These are phyloP conservation scores for Monoplex corrugatus DNA, from an alignment of 2,888 invertebrate genomes.

Conservation along the genomic window DNA sequence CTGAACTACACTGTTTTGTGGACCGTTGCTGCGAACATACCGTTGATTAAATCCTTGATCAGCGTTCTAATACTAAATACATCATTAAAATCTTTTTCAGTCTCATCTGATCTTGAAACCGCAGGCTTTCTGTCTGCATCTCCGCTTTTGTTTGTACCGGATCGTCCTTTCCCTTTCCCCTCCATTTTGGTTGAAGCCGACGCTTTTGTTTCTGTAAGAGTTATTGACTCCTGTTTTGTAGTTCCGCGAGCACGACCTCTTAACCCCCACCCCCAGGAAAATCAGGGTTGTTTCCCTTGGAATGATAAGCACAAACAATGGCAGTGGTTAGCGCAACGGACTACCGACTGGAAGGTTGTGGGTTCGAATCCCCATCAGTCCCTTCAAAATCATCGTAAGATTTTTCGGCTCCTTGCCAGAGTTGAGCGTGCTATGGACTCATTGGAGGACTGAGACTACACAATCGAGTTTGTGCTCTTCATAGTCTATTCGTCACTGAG, in stretches of 20 bases:
- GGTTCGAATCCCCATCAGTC: too few species aligned
- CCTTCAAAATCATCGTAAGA: too few species aligned
- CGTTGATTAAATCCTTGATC: slow-evolving; percentile 43
- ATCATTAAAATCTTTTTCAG: slow-evolving; percentile 1
- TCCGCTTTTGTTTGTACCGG: background rate
- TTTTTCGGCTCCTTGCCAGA: too few species aligned
- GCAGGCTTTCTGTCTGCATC: background rate
- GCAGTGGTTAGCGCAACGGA: too few species aligned
- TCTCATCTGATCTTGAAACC: background rate
- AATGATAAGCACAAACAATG: too few species aligned
- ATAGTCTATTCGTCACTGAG: too few species aligned
- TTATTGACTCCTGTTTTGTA: background rate
- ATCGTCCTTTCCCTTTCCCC: background rate
- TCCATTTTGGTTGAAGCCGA: slow-evolving; percentile 23
- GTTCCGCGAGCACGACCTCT: background rate
- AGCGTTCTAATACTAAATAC: slow-evolving; percentile 23
- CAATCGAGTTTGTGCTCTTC: too few species aligned
- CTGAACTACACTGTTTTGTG: background rate
- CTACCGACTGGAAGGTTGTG: too few species aligned
- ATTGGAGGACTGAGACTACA: too few species aligned
- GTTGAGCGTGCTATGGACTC: too few species aligned
- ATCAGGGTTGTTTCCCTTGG: too few species aligned
- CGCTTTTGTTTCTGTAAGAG: background rate
- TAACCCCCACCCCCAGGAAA: background rate
- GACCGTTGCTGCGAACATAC: too few species aligned